phyloP scores from a whole-genome alignment of 2,888 invertebrate genomes.

The Pristionchus exspectatus region DNA sequence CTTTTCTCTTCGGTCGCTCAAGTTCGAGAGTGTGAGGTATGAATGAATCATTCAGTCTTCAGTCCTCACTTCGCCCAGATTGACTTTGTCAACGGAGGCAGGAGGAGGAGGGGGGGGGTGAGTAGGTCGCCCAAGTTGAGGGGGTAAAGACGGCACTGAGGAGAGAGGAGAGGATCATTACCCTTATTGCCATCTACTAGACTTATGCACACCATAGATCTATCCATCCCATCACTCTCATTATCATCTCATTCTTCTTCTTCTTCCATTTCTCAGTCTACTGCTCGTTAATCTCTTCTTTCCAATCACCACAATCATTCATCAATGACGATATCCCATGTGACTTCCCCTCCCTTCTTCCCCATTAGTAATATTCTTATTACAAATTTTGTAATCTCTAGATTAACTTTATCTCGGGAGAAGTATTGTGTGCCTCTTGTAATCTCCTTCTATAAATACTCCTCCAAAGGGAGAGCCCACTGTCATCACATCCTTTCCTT shows the following conservation, averaged over 20 bases:
- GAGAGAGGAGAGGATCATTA: background rate
- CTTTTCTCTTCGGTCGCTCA: constrained; percentile 15
- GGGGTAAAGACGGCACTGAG: background rate
- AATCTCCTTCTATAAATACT: constrained; percentile 4
- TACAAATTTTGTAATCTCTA: background rate
- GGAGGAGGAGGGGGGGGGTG: background rate
- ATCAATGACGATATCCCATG: background rate
- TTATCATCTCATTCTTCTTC: background rate
- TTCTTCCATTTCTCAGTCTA: background rate
- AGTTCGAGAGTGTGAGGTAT: constrained; percentile 44
- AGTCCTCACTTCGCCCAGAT: background rate
- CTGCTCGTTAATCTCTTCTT: background rate
- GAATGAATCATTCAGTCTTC: constrained; percentile 27
- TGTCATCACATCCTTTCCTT: background rate
- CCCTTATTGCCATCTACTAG: constrained; percentile 11
- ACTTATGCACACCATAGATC: background rate
- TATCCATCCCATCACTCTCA: background rate
- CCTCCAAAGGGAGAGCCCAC: background rate
- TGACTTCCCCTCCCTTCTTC: background rate
- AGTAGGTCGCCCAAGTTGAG: background rate
- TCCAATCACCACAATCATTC: background rate
- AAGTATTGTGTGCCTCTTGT: background rate
- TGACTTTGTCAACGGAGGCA: background rate
- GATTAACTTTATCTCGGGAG: background rate
- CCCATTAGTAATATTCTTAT: background rate